These are phyloP conservation scores for Polietes domitor DNA, from an alignment of 2,888 invertebrate genomes.

Conservation along the genomic window DNA sequence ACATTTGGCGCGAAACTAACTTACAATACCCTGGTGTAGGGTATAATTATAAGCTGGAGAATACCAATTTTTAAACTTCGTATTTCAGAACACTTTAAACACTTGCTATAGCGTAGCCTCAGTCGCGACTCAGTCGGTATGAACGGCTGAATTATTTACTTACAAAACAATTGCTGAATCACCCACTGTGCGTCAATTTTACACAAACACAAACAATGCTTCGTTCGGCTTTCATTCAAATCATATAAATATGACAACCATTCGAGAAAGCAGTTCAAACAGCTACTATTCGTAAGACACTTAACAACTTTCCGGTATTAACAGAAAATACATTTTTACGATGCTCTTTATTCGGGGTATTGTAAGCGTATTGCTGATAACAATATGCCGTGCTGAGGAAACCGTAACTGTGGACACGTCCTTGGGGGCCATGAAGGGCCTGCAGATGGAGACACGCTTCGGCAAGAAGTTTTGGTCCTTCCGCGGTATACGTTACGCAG, in stretches of 20 bases:
- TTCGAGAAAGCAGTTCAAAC: not conserved
- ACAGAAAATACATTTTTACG: not conserved
- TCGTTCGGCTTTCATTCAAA: not conserved
- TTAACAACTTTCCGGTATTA: not conserved
- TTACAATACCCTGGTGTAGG: no score
- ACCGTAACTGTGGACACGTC: slow-evolving; percentile 72
- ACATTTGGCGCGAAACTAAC: no score
- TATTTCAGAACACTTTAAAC: no score
- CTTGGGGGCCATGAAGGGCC: slow-evolving; percentile 74
- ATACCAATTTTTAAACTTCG: no score
- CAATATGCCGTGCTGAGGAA: slow-evolving; percentile 23
- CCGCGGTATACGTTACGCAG: slow-evolving; percentile 77
- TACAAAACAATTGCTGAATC: no score
- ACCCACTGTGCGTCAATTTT: no score
- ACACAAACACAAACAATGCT: no score
- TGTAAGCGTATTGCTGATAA: not conserved
- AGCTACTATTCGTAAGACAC: not conserved
- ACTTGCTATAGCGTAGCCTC: no score
- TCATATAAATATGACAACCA: slow-evolving; percentile 50
- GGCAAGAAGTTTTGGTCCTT: slow-evolving; percentile 75
- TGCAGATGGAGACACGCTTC: slow-evolving; percentile 71
- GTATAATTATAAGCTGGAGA: no score
- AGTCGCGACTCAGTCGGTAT: no score
- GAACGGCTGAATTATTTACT: no score
- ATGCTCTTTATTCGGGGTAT: not conserved